Evolutionary conservation across 1,140 invertebrate species (phyloP), one percentile per base, ranked within the genome.

Genomic region (Lordiphosa clarofinis): DNA sequence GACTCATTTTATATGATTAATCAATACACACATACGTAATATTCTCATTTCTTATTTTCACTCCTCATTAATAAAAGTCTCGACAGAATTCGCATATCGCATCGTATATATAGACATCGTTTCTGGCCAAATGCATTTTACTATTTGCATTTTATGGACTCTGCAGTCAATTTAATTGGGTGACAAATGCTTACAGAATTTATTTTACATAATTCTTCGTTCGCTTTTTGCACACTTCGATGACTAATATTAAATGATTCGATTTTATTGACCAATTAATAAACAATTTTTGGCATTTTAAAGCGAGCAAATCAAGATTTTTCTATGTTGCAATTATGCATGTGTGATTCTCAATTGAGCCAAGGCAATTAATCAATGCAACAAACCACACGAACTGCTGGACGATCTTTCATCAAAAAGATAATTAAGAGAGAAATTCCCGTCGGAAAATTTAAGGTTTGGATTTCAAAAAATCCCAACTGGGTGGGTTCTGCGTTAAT

Each of bases 1-100:
- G 64, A 68, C 31, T 68, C 64, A 69, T 38, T 69, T 69, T 37
- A 57, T 69, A 49, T 55, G 48, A 69, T 69, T 69, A 69, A 69
- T 69, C 65, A 61, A 35, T 12, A 3, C 21, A 31, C 7, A 28
- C n/a, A 13, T 7, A 7, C 5, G 4, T 4, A 81, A 64, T 40
- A 72, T 76, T 81, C 74, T 64, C 44, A 72, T 75, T 82, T 68
- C 42, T 44, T 40, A 76, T 84, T 82, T 81, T 84, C 76, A 73
- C 76, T 82, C 59, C 82, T 82, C 76, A 82, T 82, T 82, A 82
- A 82, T 84, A 82, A 82, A 69, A 84, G 78, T 82, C 76, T 82
- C 78, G 76, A 49, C 68, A 78, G 40, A 42, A 28, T 28, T 31
- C 28, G 7, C 28, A 15, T 6, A 5, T 5, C 21, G 4, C 5